Evolutionary conservation across 2,797 vertebrate genomes (phyloP).

Genomic region (Pipistrellus nathusii): DNA sequence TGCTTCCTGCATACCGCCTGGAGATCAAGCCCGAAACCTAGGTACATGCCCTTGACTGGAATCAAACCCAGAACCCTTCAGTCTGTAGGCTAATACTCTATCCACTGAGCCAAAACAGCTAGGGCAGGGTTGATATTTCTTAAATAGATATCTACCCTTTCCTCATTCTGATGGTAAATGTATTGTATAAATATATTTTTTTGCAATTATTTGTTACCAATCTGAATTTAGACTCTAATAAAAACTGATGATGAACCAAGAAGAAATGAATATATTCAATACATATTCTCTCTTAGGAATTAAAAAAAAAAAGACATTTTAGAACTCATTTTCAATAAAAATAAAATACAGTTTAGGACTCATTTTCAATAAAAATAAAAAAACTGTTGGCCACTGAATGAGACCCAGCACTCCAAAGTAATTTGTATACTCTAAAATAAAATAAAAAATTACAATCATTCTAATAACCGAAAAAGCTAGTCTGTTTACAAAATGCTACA

Average conservation of each 20-base stretch:
- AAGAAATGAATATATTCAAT: neutral
- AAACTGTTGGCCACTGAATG: neutral
- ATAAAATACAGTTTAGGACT: neutral
- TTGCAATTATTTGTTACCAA: neutral
- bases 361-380: neutral
- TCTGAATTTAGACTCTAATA: neutral
- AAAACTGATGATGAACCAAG: neutral
- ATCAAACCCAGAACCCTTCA: too few species aligned
- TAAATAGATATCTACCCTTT: neutral
- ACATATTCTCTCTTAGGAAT: neutral
- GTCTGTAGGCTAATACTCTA: too few species aligned
- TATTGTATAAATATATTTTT: neutral
- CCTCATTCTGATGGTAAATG: slow-evolving; percentile 4
- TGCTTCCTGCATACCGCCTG: too few species aligned
- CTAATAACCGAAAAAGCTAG: neutral
- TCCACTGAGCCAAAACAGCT: too few species aligned
- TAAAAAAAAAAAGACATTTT: slow-evolving; percentile 16
- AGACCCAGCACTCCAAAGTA: neutral
- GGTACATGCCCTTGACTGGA: too few species aligned
- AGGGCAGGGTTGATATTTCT: neutral
- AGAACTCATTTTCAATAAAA: neutral
- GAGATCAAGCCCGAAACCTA: too few species aligned
- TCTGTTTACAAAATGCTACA: neutral
- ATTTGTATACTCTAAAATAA: neutral
- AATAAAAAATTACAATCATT: neutral